Base-by-base conservation (phyloP, 2,797 vertebrate genomes). In the Pangasius macronema region DNA sequence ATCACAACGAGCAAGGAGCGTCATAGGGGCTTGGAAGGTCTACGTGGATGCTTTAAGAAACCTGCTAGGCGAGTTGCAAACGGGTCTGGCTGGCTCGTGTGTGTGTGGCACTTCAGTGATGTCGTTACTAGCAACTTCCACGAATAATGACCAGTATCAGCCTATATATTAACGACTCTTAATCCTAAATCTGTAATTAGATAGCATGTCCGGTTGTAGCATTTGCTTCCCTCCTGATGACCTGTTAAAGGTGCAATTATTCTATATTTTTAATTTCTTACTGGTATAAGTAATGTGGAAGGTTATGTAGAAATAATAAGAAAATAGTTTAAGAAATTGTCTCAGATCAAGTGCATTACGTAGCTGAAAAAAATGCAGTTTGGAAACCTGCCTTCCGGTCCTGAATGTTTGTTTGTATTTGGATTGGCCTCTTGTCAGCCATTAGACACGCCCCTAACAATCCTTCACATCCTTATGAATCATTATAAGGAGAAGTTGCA, bases 31-130 rank as follows among this genome's bases (percentile, higher is more conserved):
- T 57, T 27, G 20, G 5, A 3, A 46, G 79, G 55, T 5, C 11
- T 42, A 82, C 36, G 55, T 82, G 79, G 27, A 82, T 65, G 81
- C 59, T 82, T 82, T 65, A 16, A 30, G 57, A 67, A 82, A 82
- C 81, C 81, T 67, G 81, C 27, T 82, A 20, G 61, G 18, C 81
- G 30, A 49, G 81, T 65, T 82, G 16, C 14, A 82, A 67, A 82
- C 81, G 16, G 51, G 81, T 82, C 36, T 59, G 77, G 10, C n/a
- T 53, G 73, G 75, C 13, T 7, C 3, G 22, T 49, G 73, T 46
- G 42, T 49, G 24, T 75, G 27, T 14, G 11, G 51, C 7, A 24
- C 72, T 49, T 36, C 36, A 22, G 46, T 30, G 46, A 51, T 22
- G 22, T 42, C 18, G 36, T 42, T 72, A 2, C 16, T 70, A 36